Base-by-base conservation (phyloP, 1,140 invertebrate genomes). In the Brachionus plicatilis region DNA sequence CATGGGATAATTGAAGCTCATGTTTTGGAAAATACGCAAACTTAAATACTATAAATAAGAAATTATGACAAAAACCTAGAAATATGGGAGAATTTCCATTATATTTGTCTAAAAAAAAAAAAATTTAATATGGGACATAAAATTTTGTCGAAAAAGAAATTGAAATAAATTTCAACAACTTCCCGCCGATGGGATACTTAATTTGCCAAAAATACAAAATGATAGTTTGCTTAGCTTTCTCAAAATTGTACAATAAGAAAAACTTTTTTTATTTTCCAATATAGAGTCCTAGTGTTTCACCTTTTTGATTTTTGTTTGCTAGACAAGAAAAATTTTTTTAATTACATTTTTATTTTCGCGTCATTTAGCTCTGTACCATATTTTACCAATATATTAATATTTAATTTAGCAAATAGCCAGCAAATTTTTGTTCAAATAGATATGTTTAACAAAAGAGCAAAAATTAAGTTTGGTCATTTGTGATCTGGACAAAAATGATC, bases 41-140 rank as follows among this genome's bases (percentile, higher is more conserved):
- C 20, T 33, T 33, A 66, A 29, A 41, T 33, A n/a, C 27, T 68
- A 68, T 41, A 68, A 68, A 68, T 68, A 68, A 68, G 66, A 68
- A 68, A 68, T 33, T 68, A 41, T 68, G 9, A 68, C 37, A 72
- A 72, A 43, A 72, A 43, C 68, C 68, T 72, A 72, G 68, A 72
- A 72, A 72, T 43, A 20, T 41, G 9, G n/a, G 33, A 43, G 33
- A 20, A 72, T 72, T 43, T 41, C 24, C 33, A 33, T 68, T 68
- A 41, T 68, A 5, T 68, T 68, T 41, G 66, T 68, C 66, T 41
- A 60, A 60, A 60, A 72, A 17, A 41, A 45, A 72, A 43, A 72
- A 72, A 72, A 43, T 45, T 43, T 43, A 72, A 72, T 72, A 43
- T 72, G 47, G 68, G 68, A 72, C 68, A 72, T 72, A 37, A 60